phyloP scores from a whole-genome alignment of 2,113 vertebrate species.

The Stomatorhinus ivindoensis region DNA sequence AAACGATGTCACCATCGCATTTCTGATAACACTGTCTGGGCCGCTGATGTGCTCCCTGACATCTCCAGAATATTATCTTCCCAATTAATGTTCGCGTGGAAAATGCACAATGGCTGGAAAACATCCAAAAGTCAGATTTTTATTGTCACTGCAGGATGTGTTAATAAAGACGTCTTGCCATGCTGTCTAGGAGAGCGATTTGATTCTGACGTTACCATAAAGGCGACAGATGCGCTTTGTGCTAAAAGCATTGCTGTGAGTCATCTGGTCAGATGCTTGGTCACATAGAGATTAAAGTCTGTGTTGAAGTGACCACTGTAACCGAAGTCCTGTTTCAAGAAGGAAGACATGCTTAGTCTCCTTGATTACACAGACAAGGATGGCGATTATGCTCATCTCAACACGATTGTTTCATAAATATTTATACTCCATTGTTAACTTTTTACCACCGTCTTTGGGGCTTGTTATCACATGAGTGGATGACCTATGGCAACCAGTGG shows the following conservation, averaged over 20 bases:
- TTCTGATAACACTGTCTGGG: neutral
- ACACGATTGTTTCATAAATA: neutral
- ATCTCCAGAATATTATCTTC: neutral
- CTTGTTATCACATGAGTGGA: neutral
- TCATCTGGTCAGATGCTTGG: neutral
- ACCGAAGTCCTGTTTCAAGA: neutral
- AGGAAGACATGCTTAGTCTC: neutral
- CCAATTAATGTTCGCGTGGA: neutral
- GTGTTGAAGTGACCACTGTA: neutral
- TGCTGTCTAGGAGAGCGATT: neutral
- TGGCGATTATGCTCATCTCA: slow-evolving; percentile 3
- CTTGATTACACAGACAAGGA: slow-evolving; percentile 4
- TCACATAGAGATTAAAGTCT: neutral
- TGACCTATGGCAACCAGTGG: neutral
- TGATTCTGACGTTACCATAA: neutral
- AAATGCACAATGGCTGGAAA: neutral
- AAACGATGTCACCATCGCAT: neutral
- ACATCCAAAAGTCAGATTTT: neutral
- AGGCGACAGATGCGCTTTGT: neutral
- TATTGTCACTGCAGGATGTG: neutral
- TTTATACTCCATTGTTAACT: neutral
- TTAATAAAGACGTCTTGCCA: neutral
- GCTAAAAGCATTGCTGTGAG: neutral
- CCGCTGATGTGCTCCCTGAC: neutral
- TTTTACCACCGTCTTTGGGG: neutral